Conservation (phyloP, 2,113 vertebrate genomes). For the Megaleporinus macrocephalus region DNA sequence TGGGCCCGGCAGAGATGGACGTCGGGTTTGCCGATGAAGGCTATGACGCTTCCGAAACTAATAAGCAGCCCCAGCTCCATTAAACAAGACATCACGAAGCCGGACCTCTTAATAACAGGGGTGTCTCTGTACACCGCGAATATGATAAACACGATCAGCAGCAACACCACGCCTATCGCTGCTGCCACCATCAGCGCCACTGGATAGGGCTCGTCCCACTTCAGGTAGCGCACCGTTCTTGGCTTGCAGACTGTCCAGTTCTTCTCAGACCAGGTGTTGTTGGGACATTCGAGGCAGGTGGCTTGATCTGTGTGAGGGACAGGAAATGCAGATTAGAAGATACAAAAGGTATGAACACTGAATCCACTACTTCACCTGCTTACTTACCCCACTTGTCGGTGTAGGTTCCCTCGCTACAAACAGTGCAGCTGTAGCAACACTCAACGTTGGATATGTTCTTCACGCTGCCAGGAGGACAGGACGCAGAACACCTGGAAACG, state of each 20-base stretch:
- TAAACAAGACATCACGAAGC: slow-evolving; percentile 63
- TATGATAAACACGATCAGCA: slow-evolving; percentile 53
- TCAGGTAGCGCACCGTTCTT: slow-evolving; percentile 52
- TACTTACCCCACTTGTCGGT: slow-evolving; percentile 18
- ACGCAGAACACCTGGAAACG: slow-evolving; percentile 53
- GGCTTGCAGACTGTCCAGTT: slow-evolving; percentile 48
- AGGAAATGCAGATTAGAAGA: background rate
- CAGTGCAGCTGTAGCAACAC: background rate
- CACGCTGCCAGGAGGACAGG: slow-evolving; percentile 50
- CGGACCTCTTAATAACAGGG: slow-evolving; percentile 65
- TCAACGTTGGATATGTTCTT: slow-evolving; percentile 40
- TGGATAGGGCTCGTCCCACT: slow-evolving; percentile 60
- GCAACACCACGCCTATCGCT: slow-evolving; percentile 57
- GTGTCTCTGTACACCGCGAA: slow-evolving; percentile 58
- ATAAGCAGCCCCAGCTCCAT: slow-evolving; percentile 64
- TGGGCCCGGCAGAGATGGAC: slow-evolving; percentile 64
- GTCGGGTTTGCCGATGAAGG: slow-evolving; percentile 67
- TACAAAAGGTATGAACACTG: no score
- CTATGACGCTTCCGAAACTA: slow-evolving; percentile 65
- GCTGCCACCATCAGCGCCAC: slow-evolving; percentile 57
- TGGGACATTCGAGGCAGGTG: slow-evolving; percentile 60
- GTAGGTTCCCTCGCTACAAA: slow-evolving; percentile 13
- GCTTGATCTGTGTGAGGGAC: slow-evolving; percentile 60
- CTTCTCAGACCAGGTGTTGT: slow-evolving; percentile 59
- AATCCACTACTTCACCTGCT: background rate